Conservation (phyloP, 2,797 vertebrate genomes). For the Sebastes cheni region DNA sequence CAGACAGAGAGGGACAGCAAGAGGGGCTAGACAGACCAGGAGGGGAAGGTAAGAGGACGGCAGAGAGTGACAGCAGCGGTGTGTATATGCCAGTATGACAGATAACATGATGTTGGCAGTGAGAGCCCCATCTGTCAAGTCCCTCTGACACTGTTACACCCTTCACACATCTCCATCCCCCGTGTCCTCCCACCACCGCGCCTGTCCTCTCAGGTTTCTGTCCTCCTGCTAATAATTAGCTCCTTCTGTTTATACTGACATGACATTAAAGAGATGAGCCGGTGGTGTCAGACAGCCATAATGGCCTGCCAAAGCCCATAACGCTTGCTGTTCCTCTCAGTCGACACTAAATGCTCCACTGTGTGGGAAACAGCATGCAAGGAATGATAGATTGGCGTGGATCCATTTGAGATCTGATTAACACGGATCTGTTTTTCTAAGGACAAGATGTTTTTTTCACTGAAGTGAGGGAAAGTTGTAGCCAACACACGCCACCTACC, state of each 20-base stretch:
- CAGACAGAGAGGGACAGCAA: constrained; percentile 10
- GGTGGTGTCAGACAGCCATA: constrained; percentile 30
- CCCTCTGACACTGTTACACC: constrained; percentile 16
- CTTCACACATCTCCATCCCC: constrained; percentile 18
- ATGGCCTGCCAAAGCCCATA: constrained; percentile 39
- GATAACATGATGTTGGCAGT: constrained; percentile 6
- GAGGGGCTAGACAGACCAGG: constrained; percentile 4
- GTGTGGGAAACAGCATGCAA: background rate
- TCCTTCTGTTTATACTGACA: constrained; percentile 47
- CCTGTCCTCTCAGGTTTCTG: constrained; percentile 35
- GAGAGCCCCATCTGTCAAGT: constrained; percentile 28
- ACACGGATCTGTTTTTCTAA: background rate
- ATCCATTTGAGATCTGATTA: background rate
- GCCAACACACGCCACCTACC: constrained; percentile 68
- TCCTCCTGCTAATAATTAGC: constrained; percentile 46
- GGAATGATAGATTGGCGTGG: background rate
- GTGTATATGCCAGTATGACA: constrained; percentile 20
- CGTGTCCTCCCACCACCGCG: background rate
- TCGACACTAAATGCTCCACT: constrained; percentile 7
- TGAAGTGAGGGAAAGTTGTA: background rate
- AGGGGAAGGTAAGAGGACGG: constrained; percentile 13
- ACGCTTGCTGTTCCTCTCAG: constrained; percentile 15
- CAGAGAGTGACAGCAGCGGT: constrained; percentile 12
- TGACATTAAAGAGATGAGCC: constrained; percentile 49
- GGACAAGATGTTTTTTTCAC: background rate